Evolutionary conservation across 2,888 invertebrate genomes (phyloP), one percentile per base, ranked within the genome.

Genomic region (Malthinus flaveolus): DNA sequence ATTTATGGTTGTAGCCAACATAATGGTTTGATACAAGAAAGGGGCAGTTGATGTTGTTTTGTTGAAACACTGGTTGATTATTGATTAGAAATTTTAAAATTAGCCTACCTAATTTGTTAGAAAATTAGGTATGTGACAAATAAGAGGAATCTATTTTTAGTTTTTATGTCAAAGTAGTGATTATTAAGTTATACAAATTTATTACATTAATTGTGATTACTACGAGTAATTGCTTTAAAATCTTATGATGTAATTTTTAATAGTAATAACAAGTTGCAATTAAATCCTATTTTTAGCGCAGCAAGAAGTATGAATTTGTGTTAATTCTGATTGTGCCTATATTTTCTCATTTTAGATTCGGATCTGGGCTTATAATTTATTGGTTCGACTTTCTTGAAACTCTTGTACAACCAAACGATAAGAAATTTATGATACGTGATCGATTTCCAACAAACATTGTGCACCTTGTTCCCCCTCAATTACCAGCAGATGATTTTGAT

Each of bases 301-400:
- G 11, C 10, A 37, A 32, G 12, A 9, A 33, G 10, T 39, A 33
- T 36, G 10, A 49, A 42, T 49, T 48, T 51, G 9, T 49, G 32
- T 37, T 23, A 23, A 23, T 23, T 23, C 23, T 23, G 23, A 23
- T 23, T 23, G 23, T 23, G 23, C 23, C 3, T 23, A 23, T 23
- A 23, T 23, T 23, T 23, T 23, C 23, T 23, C 23, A 1, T 11
- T 42, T 42, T 66, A 86, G 95, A 72, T 97, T 95, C 83, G 97
- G 97, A 1, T 87, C 95, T 32, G 97, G 96, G 0, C 82, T 96
- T 66, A 93, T 97, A 1, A 95, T 97, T 66, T 97, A 97, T 77
- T 97, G 97, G 97, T 93, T 95, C 82, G 96, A 95, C 9, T 95
- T 86, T 75, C 75, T 90, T 9, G 88, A 90, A 64, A 82, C 79